Conservation (phyloP, 2,113 vertebrate species). For the Fregetta grallaria region DNA sequence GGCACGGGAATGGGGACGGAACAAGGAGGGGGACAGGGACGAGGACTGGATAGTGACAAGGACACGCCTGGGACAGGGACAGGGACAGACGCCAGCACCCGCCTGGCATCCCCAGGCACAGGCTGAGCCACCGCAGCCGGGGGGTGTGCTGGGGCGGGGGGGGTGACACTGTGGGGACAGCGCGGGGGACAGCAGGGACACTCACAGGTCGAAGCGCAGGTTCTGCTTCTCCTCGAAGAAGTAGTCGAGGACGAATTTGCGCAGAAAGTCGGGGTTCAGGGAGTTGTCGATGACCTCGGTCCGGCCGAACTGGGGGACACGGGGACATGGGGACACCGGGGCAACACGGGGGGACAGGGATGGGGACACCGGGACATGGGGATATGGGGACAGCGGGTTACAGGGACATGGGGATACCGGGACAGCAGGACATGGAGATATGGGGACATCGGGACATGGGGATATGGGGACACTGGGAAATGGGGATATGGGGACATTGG, state of each 20-base stretch:
- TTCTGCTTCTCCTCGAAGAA: constrained; percentile 96
- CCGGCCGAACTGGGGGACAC: constrained; percentile 83
- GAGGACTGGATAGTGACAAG: too few species aligned
- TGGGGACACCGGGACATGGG: not conserved
- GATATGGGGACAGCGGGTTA: not conserved
- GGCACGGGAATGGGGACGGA: too few species aligned
- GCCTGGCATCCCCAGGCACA: not conserved
- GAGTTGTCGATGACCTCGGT: constrained; percentile 96
- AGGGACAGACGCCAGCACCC: not conserved
- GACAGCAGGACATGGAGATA: too few species aligned
- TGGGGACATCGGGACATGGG: too few species aligned
- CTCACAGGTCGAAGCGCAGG: constrained; percentile 96
- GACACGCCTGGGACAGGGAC: too few species aligned
- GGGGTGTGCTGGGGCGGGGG: too few species aligned
- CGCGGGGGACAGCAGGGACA: not conserved
- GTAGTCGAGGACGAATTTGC: constrained; percentile 93
- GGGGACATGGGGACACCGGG: not conserved
- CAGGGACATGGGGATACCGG: too few species aligned
- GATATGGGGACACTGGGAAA: too few species aligned
- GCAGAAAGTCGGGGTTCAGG: constrained; percentile 91
- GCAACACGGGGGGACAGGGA: too few species aligned
- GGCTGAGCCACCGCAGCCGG: not conserved
- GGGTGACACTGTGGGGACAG: not conserved
- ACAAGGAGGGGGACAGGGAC: too few species aligned
- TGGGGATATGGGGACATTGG: too few species aligned